Base-by-base conservation (phyloP, 2,888 invertebrate species). In the Scrobipalpa atriplicella region DNA sequence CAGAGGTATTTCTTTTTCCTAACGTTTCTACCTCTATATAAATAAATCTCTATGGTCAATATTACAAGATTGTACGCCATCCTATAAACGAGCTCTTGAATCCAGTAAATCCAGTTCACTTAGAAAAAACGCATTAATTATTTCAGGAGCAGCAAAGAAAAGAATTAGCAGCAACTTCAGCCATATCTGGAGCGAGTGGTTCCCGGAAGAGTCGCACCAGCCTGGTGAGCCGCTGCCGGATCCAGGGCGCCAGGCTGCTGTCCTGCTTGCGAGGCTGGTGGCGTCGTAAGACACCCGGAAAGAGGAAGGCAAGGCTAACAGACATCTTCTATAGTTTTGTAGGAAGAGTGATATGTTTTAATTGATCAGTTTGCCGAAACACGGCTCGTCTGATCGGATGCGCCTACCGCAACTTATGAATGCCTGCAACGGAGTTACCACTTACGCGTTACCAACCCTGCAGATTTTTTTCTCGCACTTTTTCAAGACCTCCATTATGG, bases 231-330 rank as follows among this genome's bases (percentile, higher is more conserved):
- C 82, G 84, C 51, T 92, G 90, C 70, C 87, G 90, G 3, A 71
- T 78, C 18, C 89, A 88, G 67, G 89, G 91, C 0, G 82, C 87
- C 0, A 81, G 84, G 52, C 73, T 92, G 8, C 70, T 91, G 36
- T 79, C 89, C 0, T 89, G 90, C 69, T 69, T 92, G 3, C 80
- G 89, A 43, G 86, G 90, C 19, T 90, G 89, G 89, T 91, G 91
- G 91, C 79, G 85, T 51, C 87, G 88, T 52, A 87, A 83, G 67
- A 76, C 82, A 29, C 84, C 85, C 11, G 82, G 83, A 5, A 87
- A 79, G 72, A 84, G 85, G 64, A 87, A 84, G 85, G 90, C 86
- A 70, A 52, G 63, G 41, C 9, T 16, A 62, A n/a, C n/a, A n/a
- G n/a, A n/a, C n/a, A n/a, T n/a, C n/a, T n/a, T n/a, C n/a, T n/a